Evolutionary conservation across 2,113 vertebrate species (phyloP).

Genomic region (Tricholaema leucomelas): DNA sequence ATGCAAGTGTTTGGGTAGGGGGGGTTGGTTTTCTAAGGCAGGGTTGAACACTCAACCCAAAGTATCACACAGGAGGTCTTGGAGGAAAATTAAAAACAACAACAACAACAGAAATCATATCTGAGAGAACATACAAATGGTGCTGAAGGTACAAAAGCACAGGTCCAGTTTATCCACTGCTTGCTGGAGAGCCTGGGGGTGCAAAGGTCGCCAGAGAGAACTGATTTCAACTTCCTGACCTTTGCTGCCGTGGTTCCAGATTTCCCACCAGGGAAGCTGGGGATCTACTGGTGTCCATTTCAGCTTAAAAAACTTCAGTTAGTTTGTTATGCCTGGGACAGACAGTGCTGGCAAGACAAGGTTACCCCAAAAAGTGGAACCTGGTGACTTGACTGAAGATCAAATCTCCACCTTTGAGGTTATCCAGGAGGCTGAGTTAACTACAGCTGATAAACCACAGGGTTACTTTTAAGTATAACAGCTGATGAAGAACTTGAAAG

Average conservation of each 20-base stretch:
- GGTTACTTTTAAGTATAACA: neutral
- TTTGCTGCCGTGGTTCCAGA: constrained; percentile 23
- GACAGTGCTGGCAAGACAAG: neutral
- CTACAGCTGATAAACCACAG: neutral
- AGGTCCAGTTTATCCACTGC: constrained; percentile 21
- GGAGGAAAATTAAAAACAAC: neutral
- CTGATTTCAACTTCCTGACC: constrained; percentile 11
- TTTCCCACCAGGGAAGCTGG: neutral
- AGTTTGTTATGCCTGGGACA: neutral
- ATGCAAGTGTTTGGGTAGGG: neutral
- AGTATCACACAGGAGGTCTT: neutral
- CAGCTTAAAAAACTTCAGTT: constrained; percentile 5
- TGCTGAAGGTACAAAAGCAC: constrained; percentile 12
- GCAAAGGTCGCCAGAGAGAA: constrained; percentile 1
- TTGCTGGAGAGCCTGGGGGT: constrained; percentile 6
- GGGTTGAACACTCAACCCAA: constrained; percentile 27
- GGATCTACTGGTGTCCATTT: constrained; percentile 8
- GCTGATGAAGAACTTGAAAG: no score
- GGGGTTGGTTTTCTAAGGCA: neutral
- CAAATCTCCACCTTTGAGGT: neutral
- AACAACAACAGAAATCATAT: neutral
- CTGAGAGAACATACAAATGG: constrained; percentile 44
- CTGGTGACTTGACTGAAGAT: constrained; percentile 24
- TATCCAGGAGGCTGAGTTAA: neutral
- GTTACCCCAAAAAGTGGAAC: neutral